Percentiles rank a stretch among this genome's conserved stretches.
These are phyloP conservation scores for Ceratina japonica DNA, from an alignment of 1,140 invertebrate genomes.

Conservation along the genomic window DNA sequence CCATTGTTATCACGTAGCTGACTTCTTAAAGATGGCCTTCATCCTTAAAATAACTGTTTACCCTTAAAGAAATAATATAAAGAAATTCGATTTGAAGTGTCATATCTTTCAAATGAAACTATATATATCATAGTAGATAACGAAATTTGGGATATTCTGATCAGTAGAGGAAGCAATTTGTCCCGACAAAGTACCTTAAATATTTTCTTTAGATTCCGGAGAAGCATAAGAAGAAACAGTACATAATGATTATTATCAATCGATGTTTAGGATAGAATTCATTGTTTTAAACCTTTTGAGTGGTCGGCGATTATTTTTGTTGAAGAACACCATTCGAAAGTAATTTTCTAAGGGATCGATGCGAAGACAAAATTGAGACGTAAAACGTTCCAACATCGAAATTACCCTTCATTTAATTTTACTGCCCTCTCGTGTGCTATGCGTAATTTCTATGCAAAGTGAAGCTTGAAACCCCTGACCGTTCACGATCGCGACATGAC, in stretches of 20 bases:
- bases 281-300: conserved; percentile 16
- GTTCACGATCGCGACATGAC: background rate
- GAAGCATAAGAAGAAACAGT: conserved; percentile 40
- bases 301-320: conserved; percentile 20
- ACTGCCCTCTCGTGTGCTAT: background rate
- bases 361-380: conserved; percentile 17
- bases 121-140: too few relatives aligned
- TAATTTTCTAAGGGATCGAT: conserved; percentile 17
- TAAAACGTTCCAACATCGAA: conserved; percentile 25
- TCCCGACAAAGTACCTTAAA: too few relatives aligned
- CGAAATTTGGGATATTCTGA: too few relatives aligned
- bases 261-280: conserved; percentile 19
- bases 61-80: too few relatives aligned
- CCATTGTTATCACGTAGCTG: background rate
- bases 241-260: conserved; percentile 37
- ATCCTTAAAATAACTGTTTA: background rate
- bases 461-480: background rate
- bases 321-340: conserved; percentile 13
- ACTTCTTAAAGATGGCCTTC: background rate
- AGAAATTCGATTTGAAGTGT: background rate
- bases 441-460: conserved; percentile 11
- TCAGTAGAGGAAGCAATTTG: too few relatives aligned
- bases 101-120: too few relatives aligned
- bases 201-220: too few relatives aligned
- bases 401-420: background rate